phyloP scores from a whole-genome alignment of 2,888 invertebrate species.

The Autographa gamma region DNA sequence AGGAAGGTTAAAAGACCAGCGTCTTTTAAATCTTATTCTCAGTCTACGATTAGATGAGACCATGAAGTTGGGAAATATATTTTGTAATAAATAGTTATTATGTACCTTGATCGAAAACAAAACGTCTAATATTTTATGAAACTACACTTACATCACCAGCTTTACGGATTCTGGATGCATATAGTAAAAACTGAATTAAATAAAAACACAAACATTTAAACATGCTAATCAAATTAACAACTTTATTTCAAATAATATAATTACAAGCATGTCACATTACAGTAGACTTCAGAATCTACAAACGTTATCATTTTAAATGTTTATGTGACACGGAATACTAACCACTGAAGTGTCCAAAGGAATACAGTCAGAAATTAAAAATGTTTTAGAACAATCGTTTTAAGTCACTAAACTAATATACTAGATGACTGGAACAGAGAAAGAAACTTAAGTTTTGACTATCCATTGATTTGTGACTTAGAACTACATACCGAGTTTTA shows the following conservation, averaged over 20 bases:
- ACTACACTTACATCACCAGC: too few species aligned
- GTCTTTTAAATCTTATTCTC: too few species aligned
- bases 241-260: conserved; percentile 56
- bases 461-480: conserved; percentile 29
- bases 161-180: too few species aligned
- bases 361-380: not conserved
- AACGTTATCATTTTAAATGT: conserved; percentile 30
- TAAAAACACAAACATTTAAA: conserved; percentile 7
- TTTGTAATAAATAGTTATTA: too few species aligned
- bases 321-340: conserved; percentile 8
- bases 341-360: not conserved
- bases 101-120: too few species aligned
- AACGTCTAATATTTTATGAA: too few species aligned
- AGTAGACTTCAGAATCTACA: conserved; percentile 46
- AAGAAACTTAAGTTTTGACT: not conserved
- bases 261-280: conserved; percentile 57
- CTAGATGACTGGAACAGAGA: conserved; percentile 1
- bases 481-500: conserved; percentile 9
- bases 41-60: too few species aligned
- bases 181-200: not conserved
- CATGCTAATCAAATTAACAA: conserved; percentile 48
- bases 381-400: not conserved
- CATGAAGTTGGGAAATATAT: too few species aligned
- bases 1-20: too few species aligned
- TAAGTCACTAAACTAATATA: not conserved